phyloP scores from a whole-genome alignment of 2,888 invertebrate genomes.

The Podabrus alpinus region DNA sequence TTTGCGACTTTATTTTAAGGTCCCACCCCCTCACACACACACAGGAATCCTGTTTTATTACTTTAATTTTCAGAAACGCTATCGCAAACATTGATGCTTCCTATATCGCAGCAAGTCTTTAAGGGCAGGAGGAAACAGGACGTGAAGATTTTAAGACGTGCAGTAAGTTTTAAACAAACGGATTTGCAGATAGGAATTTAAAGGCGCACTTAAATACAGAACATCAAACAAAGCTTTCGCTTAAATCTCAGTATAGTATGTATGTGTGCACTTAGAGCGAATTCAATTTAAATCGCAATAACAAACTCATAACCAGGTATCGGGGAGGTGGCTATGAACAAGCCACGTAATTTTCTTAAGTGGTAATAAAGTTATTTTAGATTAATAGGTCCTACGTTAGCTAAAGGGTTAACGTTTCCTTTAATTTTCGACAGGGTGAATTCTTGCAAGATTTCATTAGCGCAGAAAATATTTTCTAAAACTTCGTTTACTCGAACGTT shows the following conservation, averaged over 20 bases:
- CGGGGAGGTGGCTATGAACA: conserved; percentile 19
- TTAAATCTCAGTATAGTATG: conserved; percentile 6
- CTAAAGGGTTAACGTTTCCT: background rate
- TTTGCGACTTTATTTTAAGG: conserved; percentile 19
- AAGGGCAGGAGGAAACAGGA: conserved; percentile 5
- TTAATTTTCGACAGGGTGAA: background rate
- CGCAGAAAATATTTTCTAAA: background rate
- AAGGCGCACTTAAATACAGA: conserved; percentile 24
- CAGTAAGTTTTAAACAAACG: conserved; percentile 3
- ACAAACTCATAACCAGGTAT: conserved; percentile 15
- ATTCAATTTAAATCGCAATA: conserved; percentile 8
- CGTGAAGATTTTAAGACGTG: background rate
- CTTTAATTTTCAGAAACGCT: conserved; percentile 24
- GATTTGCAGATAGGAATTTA: conserved; percentile 24
- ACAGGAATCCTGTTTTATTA: conserved; percentile 25
- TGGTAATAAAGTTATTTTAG: conserved; percentile 33
- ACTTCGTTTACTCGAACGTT: background rate
- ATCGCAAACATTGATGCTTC: conserved; percentile 29
- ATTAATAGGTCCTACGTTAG: conserved; percentile 23
- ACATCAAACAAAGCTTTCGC: conserved; percentile 28
- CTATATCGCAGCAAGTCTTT: conserved; percentile 21
- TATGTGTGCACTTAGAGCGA: conserved; percentile 6
- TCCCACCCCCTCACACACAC: too few relatives aligned
- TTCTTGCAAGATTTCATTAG: background rate
- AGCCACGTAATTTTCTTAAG: conserved; percentile 32